phyloP scores from a whole-genome alignment of 2,888 invertebrate genomes.

The Colostygia pectinataria region DNA sequence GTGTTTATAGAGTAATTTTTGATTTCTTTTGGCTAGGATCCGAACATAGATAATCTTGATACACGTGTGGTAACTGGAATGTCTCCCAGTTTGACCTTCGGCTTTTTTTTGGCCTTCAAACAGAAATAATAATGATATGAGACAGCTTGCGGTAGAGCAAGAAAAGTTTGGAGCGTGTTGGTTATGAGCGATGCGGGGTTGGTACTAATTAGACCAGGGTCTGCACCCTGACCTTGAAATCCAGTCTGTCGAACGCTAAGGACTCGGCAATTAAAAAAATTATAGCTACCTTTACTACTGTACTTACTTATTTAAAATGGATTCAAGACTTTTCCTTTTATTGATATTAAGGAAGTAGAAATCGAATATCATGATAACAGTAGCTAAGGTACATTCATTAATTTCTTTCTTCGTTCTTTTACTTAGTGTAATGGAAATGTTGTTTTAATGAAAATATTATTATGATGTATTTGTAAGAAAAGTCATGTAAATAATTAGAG shows the following conservation, averaged over 20 bases:
- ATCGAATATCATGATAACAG: too few relatives aligned
- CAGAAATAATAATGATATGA: slow-evolving; percentile 10
- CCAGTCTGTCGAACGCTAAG: not conserved
- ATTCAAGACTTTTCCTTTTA: not conserved
- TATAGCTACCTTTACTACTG: too few relatives aligned
- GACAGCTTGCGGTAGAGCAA: slow-evolving; percentile 9
- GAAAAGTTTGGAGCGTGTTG: slow-evolving; percentile 16
- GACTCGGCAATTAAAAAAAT: not conserved
- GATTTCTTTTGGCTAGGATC: too few relatives aligned
- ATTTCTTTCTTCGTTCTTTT: too few relatives aligned
- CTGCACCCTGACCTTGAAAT: slow-evolving; percentile 8
- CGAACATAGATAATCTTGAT: not conserved
- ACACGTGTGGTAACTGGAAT: not conserved
- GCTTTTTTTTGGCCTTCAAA: slow-evolving; percentile 2
- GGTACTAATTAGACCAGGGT: slow-evolving; percentile 14
- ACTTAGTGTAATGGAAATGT: too few relatives aligned
- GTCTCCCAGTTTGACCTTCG: not conserved
- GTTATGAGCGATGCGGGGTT: slow-evolving; percentile 13
- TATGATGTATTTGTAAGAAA: too few relatives aligned
- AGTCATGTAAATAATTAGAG: too few relatives aligned
- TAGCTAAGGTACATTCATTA: too few relatives aligned
- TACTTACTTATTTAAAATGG: not conserved
- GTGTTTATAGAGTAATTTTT: too few relatives aligned
- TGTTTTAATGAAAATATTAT: too few relatives aligned
- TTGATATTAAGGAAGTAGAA: too few relatives aligned